Conservation (phyloP, 2,888 invertebrate species). For the Dolichopus griseipennis region DNA sequence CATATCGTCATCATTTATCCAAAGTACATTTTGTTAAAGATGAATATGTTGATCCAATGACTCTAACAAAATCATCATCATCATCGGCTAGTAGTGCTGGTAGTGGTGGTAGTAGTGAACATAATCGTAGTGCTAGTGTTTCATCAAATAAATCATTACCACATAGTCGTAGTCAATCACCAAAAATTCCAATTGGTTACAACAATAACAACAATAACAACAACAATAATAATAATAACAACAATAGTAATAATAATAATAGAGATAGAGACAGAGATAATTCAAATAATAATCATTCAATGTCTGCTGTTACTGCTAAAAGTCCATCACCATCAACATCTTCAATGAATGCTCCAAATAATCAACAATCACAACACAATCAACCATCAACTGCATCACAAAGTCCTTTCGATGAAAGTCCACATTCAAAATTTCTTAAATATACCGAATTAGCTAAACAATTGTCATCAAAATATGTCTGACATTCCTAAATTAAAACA, state of each 20-base stretch:
- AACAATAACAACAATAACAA: neutral
- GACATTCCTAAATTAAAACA: constrained; percentile 43
- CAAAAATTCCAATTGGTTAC: constrained; percentile 12
- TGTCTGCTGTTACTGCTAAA: constrained; percentile 28
- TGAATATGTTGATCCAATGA: constrained; percentile 52
- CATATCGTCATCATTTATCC: constrained; percentile 90
- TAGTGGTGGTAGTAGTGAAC: constrained; percentile 20
- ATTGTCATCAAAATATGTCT: constrained; percentile 93
- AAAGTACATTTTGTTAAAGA: constrained; percentile 94
- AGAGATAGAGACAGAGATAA: constrained; percentile 19
- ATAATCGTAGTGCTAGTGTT: constrained; percentile 16
- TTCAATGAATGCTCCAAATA: constrained; percentile 15
- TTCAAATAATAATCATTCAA: constrained; percentile 26
- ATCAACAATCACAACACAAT: constrained; percentile 21
- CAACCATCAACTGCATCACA: constrained; percentile 44
- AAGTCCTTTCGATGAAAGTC: constrained; percentile 74
- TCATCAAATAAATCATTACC: constrained; percentile 2
- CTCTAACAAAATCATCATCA: constrained; percentile 27
- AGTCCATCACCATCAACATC: constrained; percentile 19
- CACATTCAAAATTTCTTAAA: constrained; percentile 95
- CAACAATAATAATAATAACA: constrained; percentile 29
- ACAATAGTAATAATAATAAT: constrained; percentile 22
- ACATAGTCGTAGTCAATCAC: constrained; percentile 20
- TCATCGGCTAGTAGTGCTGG: constrained; percentile 21
- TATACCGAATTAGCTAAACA: constrained; percentile 98